These are phyloP conservation scores for Lymantria monacha DNA, from an alignment of 2,888 invertebrate genomes.

Conservation along the genomic window DNA sequence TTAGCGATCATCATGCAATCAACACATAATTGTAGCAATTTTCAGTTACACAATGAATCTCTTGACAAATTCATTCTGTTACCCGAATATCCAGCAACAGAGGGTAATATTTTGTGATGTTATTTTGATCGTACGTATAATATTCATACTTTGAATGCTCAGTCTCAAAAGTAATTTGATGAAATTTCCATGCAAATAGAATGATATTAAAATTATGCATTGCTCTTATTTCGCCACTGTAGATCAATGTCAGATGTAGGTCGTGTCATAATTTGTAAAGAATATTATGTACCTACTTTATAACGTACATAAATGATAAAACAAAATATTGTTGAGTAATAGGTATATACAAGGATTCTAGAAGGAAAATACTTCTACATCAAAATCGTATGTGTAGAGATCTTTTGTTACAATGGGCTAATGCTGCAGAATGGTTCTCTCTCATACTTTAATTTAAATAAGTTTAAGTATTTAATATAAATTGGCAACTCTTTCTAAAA, in stretches of 20 bases:
- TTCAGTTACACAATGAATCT: slow-evolving; percentile 11
- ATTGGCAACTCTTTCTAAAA: no score
- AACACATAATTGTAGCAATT: slow-evolving; percentile 16
- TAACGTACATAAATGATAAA: not conserved
- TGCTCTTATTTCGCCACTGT: not conserved
- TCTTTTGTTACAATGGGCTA: no score
- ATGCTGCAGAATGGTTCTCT: no score
- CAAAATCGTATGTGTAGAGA: no score
- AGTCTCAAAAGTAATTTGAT: slow-evolving; percentile 18
- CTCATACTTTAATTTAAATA: no score
- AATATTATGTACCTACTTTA: no score
- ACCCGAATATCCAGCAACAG: not conserved
- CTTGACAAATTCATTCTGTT: slow-evolving; percentile 15
- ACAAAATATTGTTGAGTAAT: not conserved
- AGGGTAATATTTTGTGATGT: not conserved
- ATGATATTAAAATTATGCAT: slow-evolving; percentile 15
- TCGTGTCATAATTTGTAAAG: not conserved
- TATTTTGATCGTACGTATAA: not conserved
- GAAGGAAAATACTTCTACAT: no score
- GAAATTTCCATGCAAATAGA: slow-evolving; percentile 21
- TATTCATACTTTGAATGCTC: slow-evolving; percentile 7
- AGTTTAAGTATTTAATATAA: no score
- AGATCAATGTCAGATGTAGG: not conserved
- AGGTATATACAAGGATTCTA: no score
- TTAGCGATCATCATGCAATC: slow-evolving; percentile 14